Conservation (phyloP, 2,797 vertebrate genomes). For the Danio aesculapii region DNA sequence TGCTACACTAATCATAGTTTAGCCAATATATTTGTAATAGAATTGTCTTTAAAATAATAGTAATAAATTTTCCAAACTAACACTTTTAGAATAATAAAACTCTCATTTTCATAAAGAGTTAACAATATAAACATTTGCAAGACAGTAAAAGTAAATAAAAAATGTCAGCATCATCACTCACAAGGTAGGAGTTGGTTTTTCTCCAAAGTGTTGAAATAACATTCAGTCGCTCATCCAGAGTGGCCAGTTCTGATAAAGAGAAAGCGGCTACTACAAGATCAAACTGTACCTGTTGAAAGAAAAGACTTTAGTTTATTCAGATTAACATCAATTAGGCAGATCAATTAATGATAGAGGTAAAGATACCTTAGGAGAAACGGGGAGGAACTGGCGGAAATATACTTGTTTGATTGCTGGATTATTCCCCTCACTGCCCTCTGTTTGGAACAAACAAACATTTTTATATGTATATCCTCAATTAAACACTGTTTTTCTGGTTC, state of each 20-base stretch:
- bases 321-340: background rate
- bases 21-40: too few species aligned
- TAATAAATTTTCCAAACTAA: too few species aligned
- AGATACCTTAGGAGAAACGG: slow-evolving; percentile 88
- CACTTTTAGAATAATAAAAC: too few species aligned
- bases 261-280: slow-evolving; percentile 85
- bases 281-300: slow-evolving; percentile 81
- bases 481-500: background rate
- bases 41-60: too few species aligned
- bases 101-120: too few species aligned
- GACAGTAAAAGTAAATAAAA: too few species aligned
- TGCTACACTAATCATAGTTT: too few species aligned
- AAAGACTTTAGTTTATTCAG: background rate
- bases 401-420: slow-evolving; percentile 80
- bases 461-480: background rate
- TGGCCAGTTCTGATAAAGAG: slow-evolving; percentile 83
- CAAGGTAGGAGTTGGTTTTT: slow-evolving; percentile 86
- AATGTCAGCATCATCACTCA: slow-evolving; percentile 58
- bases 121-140: too few species aligned
- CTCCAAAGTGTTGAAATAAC: slow-evolving; percentile 84
- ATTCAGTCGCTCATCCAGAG: slow-evolving; percentile 71
- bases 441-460: background rate
- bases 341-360: background rate
- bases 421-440: slow-evolving; percentile 78
- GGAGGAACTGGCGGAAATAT: slow-evolving; percentile 90